Conservation (phyloP, 2,888 invertebrate genomes). For the Chrysotoxum bicinctum region DNA sequence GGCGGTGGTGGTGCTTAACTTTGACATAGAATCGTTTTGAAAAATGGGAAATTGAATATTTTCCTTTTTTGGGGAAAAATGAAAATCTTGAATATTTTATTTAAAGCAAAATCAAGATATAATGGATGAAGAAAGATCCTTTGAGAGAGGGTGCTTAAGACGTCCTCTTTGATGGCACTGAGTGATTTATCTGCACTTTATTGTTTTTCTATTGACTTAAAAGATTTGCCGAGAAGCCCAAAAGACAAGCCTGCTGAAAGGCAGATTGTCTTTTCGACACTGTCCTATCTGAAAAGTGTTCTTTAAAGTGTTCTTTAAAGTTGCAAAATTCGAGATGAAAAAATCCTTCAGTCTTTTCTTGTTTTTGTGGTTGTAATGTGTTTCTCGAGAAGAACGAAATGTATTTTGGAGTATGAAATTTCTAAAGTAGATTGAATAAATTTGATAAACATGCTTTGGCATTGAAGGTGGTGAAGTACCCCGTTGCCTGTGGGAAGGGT, state of each 20-base stretch:
- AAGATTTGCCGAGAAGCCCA: background rate
- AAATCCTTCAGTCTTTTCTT: background rate
- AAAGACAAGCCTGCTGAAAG: constrained; percentile 8
- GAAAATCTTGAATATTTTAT: background rate
- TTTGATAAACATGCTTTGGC: too few relatives aligned
- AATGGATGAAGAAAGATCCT: background rate
- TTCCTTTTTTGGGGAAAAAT: background rate
- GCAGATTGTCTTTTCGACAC: constrained; percentile 14
- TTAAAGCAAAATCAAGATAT: constrained; percentile 8
- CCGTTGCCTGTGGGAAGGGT: too few relatives aligned
- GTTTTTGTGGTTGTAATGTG: background rate
- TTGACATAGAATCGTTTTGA: constrained; percentile 6
- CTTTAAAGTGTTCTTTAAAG: background rate
- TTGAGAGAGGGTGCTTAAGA: constrained; percentile 22
- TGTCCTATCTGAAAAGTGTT: background rate
- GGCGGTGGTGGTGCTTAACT: background rate
- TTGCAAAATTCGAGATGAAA: too few relatives aligned
- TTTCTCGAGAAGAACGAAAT: background rate
- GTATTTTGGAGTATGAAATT: background rate
- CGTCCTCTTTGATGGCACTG: constrained; percentile 23
- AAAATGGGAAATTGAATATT: constrained; percentile 8
- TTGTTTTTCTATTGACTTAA: constrained; percentile 35
- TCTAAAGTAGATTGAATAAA: background rate
- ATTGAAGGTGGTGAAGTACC: too few relatives aligned
- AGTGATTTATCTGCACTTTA: constrained; percentile 30